Percentiles rank a stretch among this genome's conserved stretches.
Conservation (phyloP, 1,140 invertebrate species). For the Panagrolaimus sp. region DNA sequence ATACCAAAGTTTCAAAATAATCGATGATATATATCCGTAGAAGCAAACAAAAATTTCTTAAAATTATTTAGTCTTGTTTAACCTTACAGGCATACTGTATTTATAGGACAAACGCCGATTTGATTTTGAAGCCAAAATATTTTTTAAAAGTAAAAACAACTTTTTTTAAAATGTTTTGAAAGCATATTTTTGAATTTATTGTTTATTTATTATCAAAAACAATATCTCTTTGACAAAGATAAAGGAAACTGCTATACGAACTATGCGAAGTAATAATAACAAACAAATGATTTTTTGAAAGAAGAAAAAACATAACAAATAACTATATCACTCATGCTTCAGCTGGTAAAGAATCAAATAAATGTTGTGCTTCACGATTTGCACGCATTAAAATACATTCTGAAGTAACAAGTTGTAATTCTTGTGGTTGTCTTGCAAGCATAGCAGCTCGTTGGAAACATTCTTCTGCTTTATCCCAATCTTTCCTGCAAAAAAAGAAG, state of each 20-base stretch:
- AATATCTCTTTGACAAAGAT: neutral
- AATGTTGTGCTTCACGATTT: neutral
- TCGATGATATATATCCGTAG: no score
- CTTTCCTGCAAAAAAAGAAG: neutral
- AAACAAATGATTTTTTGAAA: neutral
- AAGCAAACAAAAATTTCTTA: no score
- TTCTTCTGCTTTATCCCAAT: slow-evolving; percentile 1
- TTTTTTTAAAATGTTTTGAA: no score
- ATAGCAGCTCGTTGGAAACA: slow-evolving; percentile 2
- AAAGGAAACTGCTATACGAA: neutral
- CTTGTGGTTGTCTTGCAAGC: neutral
- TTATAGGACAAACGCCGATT: no score
- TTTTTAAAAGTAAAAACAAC: no score
- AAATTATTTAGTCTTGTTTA: no score
- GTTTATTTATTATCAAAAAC: slow-evolving; percentile 1
- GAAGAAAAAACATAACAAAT: neutral
- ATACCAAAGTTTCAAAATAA: no score
- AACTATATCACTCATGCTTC: neutral
- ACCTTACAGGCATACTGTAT: no score
- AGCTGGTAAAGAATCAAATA: neutral
- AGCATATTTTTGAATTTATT: no score
- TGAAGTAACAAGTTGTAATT: neutral
- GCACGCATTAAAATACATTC: slow-evolving; percentile 8
- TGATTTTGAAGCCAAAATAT: no score
- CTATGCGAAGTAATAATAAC: neutral